phyloP scores from a whole-genome alignment of 2,888 invertebrate species.

The Leptinotarsa rubiginosa region DNA sequence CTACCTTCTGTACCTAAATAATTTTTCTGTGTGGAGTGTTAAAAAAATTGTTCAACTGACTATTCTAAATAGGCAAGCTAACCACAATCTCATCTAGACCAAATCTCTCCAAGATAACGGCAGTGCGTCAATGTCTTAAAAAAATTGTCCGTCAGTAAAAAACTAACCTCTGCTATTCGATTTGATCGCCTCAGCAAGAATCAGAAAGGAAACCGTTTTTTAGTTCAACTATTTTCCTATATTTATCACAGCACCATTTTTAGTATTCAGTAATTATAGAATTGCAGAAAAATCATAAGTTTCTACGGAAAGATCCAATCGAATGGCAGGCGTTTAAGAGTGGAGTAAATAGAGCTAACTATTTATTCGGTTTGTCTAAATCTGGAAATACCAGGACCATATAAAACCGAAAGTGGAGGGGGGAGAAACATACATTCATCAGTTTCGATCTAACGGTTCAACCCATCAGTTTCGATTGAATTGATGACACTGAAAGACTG shows the following conservation, averaged over 20 bases:
- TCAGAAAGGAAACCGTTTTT: slow-evolving; percentile 34
- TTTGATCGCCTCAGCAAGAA: slow-evolving; percentile 28
- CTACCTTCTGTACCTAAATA: too few species aligned
- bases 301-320: slow-evolving; percentile 19
- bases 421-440: too few species aligned
- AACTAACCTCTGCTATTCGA: slow-evolving; percentile 26
- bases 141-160: slow-evolving; percentile 2
- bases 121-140: slow-evolving; percentile 23
- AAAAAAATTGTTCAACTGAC: neutral
- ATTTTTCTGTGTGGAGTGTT: too few species aligned
- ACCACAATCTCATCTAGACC: neutral
- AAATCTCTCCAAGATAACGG: slow-evolving; percentile 8
- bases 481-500: slow-evolving; percentile 22
- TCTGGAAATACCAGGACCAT: neutral
- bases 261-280: slow-evolving; percentile 33
- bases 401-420: too few species aligned
- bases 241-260: slow-evolving; percentile 45
- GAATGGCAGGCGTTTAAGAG: slow-evolving; percentile 23
- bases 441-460: neutral
- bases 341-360: neutral
- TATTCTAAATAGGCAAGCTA: neutral
- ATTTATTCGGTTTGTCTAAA: neutral
- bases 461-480: neutral
- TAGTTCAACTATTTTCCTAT: slow-evolving; percentile 38
- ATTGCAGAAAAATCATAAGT: slow-evolving; percentile 38